Evolutionary conservation across 2,888 invertebrate genomes (phyloP).

Genomic region (Megalurothrips usitatus): DNA sequence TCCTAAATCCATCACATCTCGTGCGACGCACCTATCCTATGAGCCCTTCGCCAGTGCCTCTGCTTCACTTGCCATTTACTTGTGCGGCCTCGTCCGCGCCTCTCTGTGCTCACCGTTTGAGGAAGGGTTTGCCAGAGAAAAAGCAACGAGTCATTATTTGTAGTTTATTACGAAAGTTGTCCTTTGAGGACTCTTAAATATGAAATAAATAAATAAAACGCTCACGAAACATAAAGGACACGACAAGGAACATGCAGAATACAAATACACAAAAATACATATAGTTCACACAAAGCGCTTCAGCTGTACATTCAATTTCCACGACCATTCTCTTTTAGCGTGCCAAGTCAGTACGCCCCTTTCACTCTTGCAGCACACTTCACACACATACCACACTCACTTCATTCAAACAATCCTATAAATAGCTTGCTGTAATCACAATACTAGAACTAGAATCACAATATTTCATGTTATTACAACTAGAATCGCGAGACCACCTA

Average conservation of each 20-base stretch:
- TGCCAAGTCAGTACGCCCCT: too few species aligned
- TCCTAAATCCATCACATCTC: too few species aligned
- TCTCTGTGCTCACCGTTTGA: too few species aligned
- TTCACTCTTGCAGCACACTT: neutral
- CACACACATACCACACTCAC: neutral
- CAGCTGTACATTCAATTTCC: too few species aligned
- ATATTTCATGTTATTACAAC: neutral
- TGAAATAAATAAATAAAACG: conserved; percentile 19
- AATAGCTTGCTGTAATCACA: neutral
- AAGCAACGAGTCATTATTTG: too few species aligned
- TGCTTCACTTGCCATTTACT: too few species aligned
- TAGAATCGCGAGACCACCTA: neutral
- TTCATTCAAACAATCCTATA: neutral
- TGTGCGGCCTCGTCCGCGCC: too few species aligned
- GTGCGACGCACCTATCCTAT: too few species aligned
- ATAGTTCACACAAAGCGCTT: neutral
- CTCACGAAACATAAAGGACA: neutral
- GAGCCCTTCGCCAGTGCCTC: too few species aligned
- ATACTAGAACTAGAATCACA: conserved; percentile 21
- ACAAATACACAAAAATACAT: neutral
- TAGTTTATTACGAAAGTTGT: neutral
- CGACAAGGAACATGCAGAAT: neutral
- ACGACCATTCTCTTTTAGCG: too few species aligned
- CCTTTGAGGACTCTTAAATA: neutral
- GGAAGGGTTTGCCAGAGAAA: too few species aligned